These are phyloP conservation scores for Pteromalus puparum DNA, from an alignment of 1,140 invertebrate genomes.

Conservation along the genomic window DNA sequence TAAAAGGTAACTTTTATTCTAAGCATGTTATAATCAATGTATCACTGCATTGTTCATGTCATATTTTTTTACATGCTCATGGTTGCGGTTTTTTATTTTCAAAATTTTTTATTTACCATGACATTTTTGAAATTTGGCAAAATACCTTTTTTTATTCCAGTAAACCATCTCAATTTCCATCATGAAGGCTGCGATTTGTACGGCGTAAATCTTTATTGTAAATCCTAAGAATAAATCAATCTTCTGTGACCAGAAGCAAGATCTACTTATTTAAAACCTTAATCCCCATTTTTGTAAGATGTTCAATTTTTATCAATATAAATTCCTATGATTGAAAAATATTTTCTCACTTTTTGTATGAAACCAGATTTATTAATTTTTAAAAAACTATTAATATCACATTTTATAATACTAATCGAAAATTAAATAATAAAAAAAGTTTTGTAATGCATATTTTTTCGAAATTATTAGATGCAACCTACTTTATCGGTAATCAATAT, in stretches of 20 bases:
- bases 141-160: conserved; percentile 66
- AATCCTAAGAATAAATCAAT: conserved; percentile 57
- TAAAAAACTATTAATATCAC: no score
- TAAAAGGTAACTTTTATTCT: conserved; percentile 13
- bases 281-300: neutral
- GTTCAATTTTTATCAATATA: no score
- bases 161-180: conserved; percentile 60
- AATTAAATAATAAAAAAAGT: no score
- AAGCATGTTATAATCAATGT: conserved; percentile 50
- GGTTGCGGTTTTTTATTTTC: conserved; percentile 10
- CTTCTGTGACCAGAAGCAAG: conserved; percentile 24
- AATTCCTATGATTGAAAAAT: no score
- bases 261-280: conserved; percentile 33
- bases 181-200: conserved; percentile 61
- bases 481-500: neutral
- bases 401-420: no score
- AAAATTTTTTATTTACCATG: conserved; percentile 46
- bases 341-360: no score
- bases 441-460: no score
- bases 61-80: conserved; percentile 21
- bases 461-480: neutral
- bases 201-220: conserved; percentile 67
- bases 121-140: conserved; percentile 54
- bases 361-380: no score
- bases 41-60: conserved; percentile 28